Base-by-base conservation (phyloP, 37 sponge, comb jelly and placozoan species). In the Bolinopsis microptera region DNA sequence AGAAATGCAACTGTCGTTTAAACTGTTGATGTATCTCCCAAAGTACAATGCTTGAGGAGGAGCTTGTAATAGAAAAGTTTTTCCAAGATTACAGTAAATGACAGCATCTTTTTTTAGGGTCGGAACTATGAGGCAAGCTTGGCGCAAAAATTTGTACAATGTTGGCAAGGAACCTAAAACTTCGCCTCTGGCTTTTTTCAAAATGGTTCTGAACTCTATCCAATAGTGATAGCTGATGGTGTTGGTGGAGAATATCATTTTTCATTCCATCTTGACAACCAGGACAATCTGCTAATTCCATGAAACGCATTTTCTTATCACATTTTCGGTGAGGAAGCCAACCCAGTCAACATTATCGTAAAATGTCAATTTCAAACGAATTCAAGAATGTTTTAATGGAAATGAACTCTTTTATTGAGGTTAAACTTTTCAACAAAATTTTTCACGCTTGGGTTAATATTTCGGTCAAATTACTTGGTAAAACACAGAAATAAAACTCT, bases 271-370 rank as follows among this genome's bases (percentile, higher is more conserved):
- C 80, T 32, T 35, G 27, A 32, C 80, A 77, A 1, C 80, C 80
- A 33, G 80, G 37, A 32, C 80, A 77, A 16, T 77, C 80, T 32
- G 27, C 35, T 32, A 33, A 3, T 34, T 33, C 18, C 27, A 32
- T 1, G 80, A 32, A 16, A 34, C 18, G 3, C 35, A 77, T 16
- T 77, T 13, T 35, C 80, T 28, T 34, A 77, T 32, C 18, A 77
- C 33, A 32, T 28, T 32, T 32, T 77, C 80, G 21, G 35, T 9
- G 3, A 77, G 80, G 35, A 35, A 77, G 21, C 35, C 80, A 18
- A 77, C 21, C 80, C 80, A 77, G 80, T 28, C 33, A 34, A 16
- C 80, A 77, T 77, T 77, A 35, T 77, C 33, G 36, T 35, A 77
- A 32, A 77, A 77, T 13, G 80, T 77, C 80, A 77, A n/a, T 77